Evolutionary conservation across 2,113 vertebrate genomes (phyloP).

Genomic region (Menidia beryllina): DNA sequence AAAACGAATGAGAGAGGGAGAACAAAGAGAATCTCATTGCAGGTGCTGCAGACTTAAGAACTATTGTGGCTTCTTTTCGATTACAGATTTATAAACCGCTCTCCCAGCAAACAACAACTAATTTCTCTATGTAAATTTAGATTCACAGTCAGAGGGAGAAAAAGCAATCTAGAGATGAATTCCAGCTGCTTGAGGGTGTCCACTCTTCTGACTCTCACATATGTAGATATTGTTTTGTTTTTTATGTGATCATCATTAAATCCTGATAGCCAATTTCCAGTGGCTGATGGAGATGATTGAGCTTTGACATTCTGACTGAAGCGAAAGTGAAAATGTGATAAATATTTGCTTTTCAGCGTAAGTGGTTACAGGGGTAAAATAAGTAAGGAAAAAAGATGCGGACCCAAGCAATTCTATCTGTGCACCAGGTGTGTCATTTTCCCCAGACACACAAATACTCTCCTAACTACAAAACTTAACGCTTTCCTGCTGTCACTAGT

Average conservation of each 20-base stretch:
- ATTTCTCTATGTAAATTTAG: constrained; percentile 15
- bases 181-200: constrained; percentile 1
- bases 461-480: neutral
- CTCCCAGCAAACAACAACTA: constrained; percentile 6
- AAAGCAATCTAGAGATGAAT: neutral
- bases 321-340: constrained; percentile 1
- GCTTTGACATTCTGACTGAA: constrained; percentile 32
- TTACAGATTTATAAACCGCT: constrained; percentile 46
- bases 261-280: constrained; percentile 42
- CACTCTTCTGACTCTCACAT: constrained; percentile 13
- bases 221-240: constrained; percentile 27
- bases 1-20: constrained; percentile 40
- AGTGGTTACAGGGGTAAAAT: neutral
- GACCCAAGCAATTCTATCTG: neutral
- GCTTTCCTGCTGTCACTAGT: constrained; percentile 36
- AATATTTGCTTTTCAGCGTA: neutral
- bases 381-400: neutral
- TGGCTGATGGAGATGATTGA: constrained; percentile 43
- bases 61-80: constrained; percentile 37
- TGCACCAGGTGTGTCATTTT: neutral
- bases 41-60: constrained; percentile 49
- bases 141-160: constrained; percentile 13
- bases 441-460: neutral
- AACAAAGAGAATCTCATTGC: constrained; percentile 58
- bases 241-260: constrained; percentile 36